These are phyloP conservation scores for Bothrops alternatus DNA, from an alignment of 2,797 vertebrate species.

Conservation along the genomic window DNA sequence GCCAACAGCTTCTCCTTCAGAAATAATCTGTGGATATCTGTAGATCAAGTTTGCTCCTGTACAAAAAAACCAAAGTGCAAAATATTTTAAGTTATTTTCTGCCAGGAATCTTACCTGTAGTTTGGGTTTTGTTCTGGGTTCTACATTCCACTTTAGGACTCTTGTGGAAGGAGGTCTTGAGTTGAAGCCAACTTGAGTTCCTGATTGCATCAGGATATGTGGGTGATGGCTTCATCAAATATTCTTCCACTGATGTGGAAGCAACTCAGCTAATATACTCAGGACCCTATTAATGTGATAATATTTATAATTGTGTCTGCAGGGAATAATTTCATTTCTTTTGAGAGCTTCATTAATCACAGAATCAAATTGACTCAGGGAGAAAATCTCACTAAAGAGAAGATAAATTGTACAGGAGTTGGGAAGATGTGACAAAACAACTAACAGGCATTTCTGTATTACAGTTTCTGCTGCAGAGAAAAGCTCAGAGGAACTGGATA, in stretches of 20 bases:
- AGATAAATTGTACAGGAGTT: conserved; percentile 3
- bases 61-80: not conserved
- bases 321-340: conserved; percentile 46
- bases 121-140: not conserved
- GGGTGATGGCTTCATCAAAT: not conserved
- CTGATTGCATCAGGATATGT: not conserved
- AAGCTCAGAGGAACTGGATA: not conserved
- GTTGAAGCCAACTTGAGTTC: not conserved
- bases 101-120: not conserved
- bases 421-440: not conserved
- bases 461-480: rapidly evolving
- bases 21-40: not conserved
- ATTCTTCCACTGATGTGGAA: rapidly evolving
- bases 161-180: not conserved
- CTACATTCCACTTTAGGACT: not conserved
- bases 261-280: not conserved
- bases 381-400: not conserved
- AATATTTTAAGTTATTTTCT: not conserved
- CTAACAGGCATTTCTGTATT: conserved; percentile 15
- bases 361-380: conserved; percentile 18
- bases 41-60: not conserved
- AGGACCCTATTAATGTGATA: conserved; percentile 31
- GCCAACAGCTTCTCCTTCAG: not conserved
- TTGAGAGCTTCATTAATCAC: conserved; percentile 52
- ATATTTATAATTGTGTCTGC: conserved; percentile 34